Conservation (phyloP, 2,113 vertebrate species). For the Pogona vitticeps region DNA sequence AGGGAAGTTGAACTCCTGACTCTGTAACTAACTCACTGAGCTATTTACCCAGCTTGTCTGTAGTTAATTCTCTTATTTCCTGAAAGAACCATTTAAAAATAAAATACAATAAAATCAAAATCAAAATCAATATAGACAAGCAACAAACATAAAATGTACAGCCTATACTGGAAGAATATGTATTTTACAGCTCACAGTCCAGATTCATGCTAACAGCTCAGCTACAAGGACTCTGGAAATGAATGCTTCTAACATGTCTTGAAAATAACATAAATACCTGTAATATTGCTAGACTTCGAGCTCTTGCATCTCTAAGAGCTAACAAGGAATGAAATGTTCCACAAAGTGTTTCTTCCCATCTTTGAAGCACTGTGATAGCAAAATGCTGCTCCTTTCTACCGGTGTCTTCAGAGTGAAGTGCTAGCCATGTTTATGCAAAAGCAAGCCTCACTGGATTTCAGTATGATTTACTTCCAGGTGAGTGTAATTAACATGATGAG, state of each 20-base stretch:
- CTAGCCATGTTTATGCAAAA: neutral
- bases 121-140: neutral
- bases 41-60: no score
- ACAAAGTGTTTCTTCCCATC: neutral
- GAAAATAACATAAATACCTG: neutral
- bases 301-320: neutral
- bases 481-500: neutral
- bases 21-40: no score
- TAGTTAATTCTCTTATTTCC: neutral
- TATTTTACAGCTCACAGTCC: neutral
- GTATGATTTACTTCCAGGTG: neutral
- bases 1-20: no score
- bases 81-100: conserved; percentile 21
- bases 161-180: neutral
- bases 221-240: no score
- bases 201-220: neutral
- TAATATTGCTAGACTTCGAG: neutral
- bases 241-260: neutral
- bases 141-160: neutral
- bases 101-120: neutral
- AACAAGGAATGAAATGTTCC: neutral
- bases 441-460: neutral
- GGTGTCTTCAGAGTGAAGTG: neutral
- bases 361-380: neutral
- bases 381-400: neutral